A percentile compares a stretch with the other conserved stretches of the same genome.
Conservation (phyloP, 2,888 invertebrate genomes). For the Invenusta paracnida region DNA sequence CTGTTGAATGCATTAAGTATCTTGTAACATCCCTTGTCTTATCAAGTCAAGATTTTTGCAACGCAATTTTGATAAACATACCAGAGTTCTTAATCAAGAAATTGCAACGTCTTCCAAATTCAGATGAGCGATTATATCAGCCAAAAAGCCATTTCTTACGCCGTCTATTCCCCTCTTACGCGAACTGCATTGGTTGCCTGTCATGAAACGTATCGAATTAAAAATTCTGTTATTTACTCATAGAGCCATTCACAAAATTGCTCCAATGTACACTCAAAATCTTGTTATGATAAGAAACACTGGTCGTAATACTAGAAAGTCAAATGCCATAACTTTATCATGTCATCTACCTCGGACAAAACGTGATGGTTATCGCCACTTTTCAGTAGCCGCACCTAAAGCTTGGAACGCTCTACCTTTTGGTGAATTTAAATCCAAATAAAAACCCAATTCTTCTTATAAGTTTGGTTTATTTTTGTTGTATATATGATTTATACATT, state of each 20-base stretch:
- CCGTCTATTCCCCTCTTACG: neutral
- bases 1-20: neutral
- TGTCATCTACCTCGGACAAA: conserved; percentile 2
- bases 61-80: neutral
- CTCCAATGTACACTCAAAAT: neutral
- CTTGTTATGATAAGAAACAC: conserved; percentile 17
- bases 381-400: conserved; percentile 17
- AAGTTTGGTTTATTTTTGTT: neutral
- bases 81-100: neutral
- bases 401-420: conserved; percentile 5
- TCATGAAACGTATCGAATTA: neutral
- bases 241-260: neutral
- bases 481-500: neutral
- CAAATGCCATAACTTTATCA: conserved; percentile 2
- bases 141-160: neutral
- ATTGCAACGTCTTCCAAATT: neutral
- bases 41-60: neutral
- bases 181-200: neutral
- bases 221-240: conserved; percentile 4
- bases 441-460: neutral
- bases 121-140: no score
- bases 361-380: neutral
- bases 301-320: conserved; percentile 17
- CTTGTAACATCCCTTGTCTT: neutral
- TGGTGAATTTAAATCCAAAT: neutral